Conservation (phyloP, 2,113 vertebrate genomes). For the Apodemus speciosus region DNA sequence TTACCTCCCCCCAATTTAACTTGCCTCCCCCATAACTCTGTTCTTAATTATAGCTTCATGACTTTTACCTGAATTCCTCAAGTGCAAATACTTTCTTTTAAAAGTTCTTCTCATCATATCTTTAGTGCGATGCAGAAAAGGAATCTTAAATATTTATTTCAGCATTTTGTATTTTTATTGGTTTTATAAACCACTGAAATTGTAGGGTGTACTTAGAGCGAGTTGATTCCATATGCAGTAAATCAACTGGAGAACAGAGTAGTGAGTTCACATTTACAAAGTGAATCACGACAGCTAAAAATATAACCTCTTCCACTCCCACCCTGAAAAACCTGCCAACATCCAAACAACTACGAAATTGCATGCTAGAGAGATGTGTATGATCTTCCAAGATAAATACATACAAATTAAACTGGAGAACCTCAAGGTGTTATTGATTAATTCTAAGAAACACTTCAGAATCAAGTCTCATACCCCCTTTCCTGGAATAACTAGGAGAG, state of each 20-base stretch:
- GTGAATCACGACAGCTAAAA: slow-evolving; percentile 64
- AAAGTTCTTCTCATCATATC: slow-evolving; percentile 73
- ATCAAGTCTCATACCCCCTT: slow-evolving; percentile 43
- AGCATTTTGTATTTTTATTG: slow-evolving; percentile 74
- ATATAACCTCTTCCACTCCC: slow-evolving; percentile 54
- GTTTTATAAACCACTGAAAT: slow-evolving; percentile 80
- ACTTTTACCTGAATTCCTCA: slow-evolving; percentile 76
- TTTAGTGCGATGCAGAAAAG: slow-evolving; percentile 75
- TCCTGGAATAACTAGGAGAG: not conserved
- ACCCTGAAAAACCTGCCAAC: slow-evolving; percentile 49
- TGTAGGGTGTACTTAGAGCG: slow-evolving; percentile 67
- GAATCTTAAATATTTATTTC: slow-evolving; percentile 81
- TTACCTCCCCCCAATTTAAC: slow-evolving; percentile 51
- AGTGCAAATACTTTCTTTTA: slow-evolving; percentile 77
- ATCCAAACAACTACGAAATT: slow-evolving; percentile 55
- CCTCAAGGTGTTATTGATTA: slow-evolving; percentile 72
- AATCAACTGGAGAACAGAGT: slow-evolving; percentile 73
- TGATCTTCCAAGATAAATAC: slow-evolving; percentile 57
- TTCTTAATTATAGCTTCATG: slow-evolving; percentile 77
- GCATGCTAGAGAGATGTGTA: slow-evolving; percentile 35
- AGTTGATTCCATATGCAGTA: slow-evolving; percentile 72
- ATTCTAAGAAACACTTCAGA: slow-evolving; percentile 63
- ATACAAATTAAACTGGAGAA: slow-evolving; percentile 65
- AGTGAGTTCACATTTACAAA: slow-evolving; percentile 24
- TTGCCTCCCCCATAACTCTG: slow-evolving; percentile 57